Conservation (phyloP, 2,113 vertebrate genomes). For the Elephas maximus region DNA sequence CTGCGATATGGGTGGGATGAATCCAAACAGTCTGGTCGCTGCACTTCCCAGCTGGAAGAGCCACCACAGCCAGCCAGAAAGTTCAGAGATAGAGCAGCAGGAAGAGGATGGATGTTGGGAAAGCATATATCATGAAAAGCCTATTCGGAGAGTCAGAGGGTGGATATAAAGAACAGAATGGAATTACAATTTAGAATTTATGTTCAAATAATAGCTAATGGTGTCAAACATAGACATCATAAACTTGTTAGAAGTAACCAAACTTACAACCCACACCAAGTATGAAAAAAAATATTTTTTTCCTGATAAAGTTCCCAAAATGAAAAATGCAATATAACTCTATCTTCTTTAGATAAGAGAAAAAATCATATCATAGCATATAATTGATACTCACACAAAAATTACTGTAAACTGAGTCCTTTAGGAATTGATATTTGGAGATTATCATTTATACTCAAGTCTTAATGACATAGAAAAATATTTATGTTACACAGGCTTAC, state of each 20-base stretch:
- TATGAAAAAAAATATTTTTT: neutral
- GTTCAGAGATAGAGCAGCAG: too few species aligned
- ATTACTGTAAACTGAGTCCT: neutral
- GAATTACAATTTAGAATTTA: neutral
- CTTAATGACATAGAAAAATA: neutral
- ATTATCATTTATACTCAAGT: neutral
- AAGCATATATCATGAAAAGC: neutral
- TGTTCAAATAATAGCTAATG: neutral
- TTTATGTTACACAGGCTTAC: neutral
- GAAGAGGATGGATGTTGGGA: too few species aligned
- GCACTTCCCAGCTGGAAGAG: too few species aligned
- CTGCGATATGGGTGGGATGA: too few species aligned
- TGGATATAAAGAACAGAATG: neutral
- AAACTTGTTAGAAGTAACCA: neutral
- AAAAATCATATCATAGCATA: neutral
- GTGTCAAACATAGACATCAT: neutral
- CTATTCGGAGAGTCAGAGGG: neutral
- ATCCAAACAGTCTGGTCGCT: too few species aligned
- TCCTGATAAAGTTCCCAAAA: neutral
- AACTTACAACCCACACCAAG: neutral
- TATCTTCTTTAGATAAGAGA: neutral
- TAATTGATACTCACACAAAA: neutral
- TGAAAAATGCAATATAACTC: neutral
- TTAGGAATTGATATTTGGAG: neutral
- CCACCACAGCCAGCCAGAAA: too few species aligned